Evolutionary conservation across 1,140 invertebrate genomes (phyloP).

Genomic region (Kradibia gibbosae): DNA sequence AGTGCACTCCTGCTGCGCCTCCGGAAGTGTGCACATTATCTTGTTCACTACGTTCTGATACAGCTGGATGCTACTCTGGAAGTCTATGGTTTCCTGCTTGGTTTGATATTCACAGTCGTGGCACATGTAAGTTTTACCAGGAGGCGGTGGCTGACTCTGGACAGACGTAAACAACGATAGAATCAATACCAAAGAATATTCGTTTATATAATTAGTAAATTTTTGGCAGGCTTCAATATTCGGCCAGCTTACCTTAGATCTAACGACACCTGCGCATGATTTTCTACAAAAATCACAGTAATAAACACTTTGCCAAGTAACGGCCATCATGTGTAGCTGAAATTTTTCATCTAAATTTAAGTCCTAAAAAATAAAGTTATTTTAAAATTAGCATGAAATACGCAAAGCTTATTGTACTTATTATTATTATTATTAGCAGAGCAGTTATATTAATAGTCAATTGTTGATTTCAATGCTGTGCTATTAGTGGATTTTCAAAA

Average conservation of each 20-base stretch:
- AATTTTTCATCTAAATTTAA: conserved; percentile 52
- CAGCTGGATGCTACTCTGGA: conserved; percentile 35
- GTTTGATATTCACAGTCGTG: conserved; percentile 50
- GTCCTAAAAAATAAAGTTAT: conserved; percentile 44
- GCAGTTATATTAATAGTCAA: too few relatives aligned
- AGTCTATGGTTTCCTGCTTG: conserved; percentile 41
- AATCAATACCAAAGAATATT: neutral
- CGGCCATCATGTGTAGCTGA: conserved; percentile 52
- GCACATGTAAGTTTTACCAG: conserved; percentile 51
- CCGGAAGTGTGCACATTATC: neutral
- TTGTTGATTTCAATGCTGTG: too few relatives aligned
- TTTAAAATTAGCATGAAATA: neutral
- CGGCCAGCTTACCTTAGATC: conserved; percentile 54
- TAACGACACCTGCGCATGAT: conserved; percentile 54
- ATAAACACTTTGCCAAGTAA: conserved; percentile 52
- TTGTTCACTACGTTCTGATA: conserved; percentile 37
- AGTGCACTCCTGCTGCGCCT: conserved; percentile 4
- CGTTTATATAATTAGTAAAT: neutral
- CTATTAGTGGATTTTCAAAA: too few relatives aligned
- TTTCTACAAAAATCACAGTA: conserved; percentile 53
- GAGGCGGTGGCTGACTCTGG: conserved; percentile 48
- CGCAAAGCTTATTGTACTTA: too few relatives aligned
- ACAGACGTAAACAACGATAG: conserved; percentile 2
- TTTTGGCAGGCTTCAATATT: neutral
- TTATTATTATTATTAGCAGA: too few relatives aligned